phyloP scores from a whole-genome alignment of 2,797 vertebrate genomes.

The Oryzias sinensis region DNA sequence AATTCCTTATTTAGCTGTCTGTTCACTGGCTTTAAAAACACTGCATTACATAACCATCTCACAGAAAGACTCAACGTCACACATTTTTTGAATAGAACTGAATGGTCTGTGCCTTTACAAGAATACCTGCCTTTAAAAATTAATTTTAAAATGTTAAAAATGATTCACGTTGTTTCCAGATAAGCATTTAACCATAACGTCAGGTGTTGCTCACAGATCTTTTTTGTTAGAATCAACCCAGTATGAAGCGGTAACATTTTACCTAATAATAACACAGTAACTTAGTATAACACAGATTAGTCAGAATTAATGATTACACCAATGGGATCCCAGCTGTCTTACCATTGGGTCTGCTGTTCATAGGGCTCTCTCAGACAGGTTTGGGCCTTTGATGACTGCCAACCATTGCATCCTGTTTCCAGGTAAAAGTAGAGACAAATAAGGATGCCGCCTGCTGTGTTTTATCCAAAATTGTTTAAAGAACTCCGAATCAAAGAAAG shows the following conservation, averaged over 20 bases:
- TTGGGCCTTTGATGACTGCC: slow-evolving; percentile 72
- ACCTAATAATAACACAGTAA: slow-evolving; percentile 1
- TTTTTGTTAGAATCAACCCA: neutral
- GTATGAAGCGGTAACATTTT: too few species aligned
- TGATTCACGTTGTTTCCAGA: slow-evolving; percentile 5
- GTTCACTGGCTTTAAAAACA: slow-evolving; percentile 57
- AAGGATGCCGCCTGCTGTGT: slow-evolving; percentile 25
- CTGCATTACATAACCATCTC: slow-evolving; percentile 53
- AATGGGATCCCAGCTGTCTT: slow-evolving; percentile 51
- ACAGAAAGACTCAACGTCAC: slow-evolving; percentile 22
- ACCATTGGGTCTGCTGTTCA: slow-evolving; percentile 89
- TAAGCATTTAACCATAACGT: slow-evolving; percentile 5
- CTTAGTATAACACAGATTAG: slow-evolving; percentile 7
- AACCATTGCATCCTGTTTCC: slow-evolving; percentile 80
- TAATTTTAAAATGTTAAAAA: slow-evolving; percentile 20
- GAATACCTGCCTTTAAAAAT: slow-evolving; percentile 13
- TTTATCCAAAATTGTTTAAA: slow-evolving; percentile 15
- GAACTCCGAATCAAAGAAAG: slow-evolving; percentile 9
- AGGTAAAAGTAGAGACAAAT: slow-evolving; percentile 42
- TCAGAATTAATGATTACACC: slow-evolving; percentile 10
- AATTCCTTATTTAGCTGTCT: slow-evolving; percentile 56
- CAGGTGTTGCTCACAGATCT: neutral
- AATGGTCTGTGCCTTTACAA: slow-evolving; percentile 26
- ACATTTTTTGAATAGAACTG: slow-evolving; percentile 23
- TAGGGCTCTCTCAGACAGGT: slow-evolving; percentile 77